phyloP scores from a whole-genome alignment of 2,113 vertebrate species.

The Formicarius rufipectus region DNA sequence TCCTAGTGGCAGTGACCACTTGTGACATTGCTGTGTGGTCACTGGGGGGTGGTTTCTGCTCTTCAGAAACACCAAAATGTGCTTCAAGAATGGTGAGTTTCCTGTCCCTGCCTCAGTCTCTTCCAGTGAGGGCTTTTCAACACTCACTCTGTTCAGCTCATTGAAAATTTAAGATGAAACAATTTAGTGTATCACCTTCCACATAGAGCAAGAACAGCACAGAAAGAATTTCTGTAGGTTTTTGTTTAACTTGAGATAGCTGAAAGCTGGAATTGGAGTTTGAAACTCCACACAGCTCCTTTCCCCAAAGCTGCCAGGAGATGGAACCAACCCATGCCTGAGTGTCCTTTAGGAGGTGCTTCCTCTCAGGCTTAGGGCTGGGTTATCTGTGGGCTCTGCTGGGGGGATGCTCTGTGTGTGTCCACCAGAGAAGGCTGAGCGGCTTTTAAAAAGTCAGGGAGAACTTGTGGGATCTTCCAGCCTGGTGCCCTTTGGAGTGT shows the following conservation, averaged over 20 bases:
- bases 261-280: not conserved
- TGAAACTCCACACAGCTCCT: not conserved
- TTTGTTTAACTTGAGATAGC: not conserved
- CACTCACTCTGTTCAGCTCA: rapidly evolving
- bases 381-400: not conserved
- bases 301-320: not conserved
- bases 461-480: not conserved
- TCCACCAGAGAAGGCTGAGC: not conserved
- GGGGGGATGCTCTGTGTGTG: rapidly evolving
- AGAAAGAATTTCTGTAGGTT: not conserved
- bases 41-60: not conserved
- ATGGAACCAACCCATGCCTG: not conserved
- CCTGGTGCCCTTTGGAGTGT: rapidly evolving
- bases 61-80: not conserved
- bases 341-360: rapidly evolving
- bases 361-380: not conserved
- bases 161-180: not conserved
- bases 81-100: not conserved
- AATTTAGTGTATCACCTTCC: not conserved
- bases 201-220: not conserved
- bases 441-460: not conserved
- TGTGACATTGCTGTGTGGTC: not conserved
- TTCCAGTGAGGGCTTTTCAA: not conserved
- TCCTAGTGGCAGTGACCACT: not conserved
- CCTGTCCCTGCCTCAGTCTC: not conserved